Percentiles rank a stretch among this genome's conserved stretches.
These are phyloP conservation scores for Cyanistes caeruleus DNA, from an alignment of 2,113 vertebrate genomes.

Conservation along the genomic window DNA sequence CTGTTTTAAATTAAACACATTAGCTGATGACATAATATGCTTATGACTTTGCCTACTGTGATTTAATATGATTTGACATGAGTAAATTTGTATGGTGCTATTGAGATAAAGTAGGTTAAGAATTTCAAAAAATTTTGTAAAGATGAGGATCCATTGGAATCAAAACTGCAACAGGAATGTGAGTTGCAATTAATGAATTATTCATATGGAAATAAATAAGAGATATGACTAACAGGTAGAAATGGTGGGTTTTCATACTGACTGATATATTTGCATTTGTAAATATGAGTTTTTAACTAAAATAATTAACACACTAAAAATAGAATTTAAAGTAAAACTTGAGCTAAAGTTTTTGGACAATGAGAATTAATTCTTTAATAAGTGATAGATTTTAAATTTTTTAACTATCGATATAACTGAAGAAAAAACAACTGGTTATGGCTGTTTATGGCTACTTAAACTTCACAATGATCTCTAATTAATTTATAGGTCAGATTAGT, in stretches of 20 bases:
- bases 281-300: neutral
- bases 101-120: neutral
- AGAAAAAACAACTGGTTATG: neutral
- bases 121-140: neutral
- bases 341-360: neutral
- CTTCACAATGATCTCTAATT: neutral
- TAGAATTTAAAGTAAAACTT: neutral
- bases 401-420: neutral
- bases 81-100: neutral
- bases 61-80: neutral
- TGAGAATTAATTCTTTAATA: neutral
- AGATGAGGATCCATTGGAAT: neutral
- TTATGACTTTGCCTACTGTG: neutral
- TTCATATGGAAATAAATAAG: neutral
- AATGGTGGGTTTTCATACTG: neutral
- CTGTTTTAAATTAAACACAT: neutral
- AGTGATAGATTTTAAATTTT: neutral
- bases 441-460: neutral
- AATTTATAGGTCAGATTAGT: neutral
- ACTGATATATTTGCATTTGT: neutral
- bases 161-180: neutral
- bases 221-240: neutral
- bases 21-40: neutral
- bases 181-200: neutral
- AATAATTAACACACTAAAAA: neutral